Evolutionary conservation across 1,140 invertebrate genomes (phyloP), one percentile per base, ranked within the genome.

Genomic region (Sinonovacula constricta): DNA sequence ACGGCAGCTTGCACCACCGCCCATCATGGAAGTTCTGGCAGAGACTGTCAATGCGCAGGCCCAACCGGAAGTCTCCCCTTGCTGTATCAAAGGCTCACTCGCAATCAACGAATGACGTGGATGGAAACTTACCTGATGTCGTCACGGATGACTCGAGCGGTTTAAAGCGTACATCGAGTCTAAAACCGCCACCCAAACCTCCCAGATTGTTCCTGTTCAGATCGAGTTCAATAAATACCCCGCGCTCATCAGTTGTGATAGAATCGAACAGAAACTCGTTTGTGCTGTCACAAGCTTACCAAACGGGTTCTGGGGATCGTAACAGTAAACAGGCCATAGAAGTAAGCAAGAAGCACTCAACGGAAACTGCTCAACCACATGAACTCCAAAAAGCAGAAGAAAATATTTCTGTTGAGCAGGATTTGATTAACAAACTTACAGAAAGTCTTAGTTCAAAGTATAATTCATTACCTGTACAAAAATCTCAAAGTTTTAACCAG

Each of bases 141-240:
- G 74, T 87, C 7, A 84, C 85, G 51, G 76, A 66, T 30, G 71
- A 45, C 18, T 10, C 39, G 39, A n/a, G n/a, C 4, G 70, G 74
- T 12, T 66, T 84, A 14, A 60, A 74, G 33, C 57, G 85, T 15
- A 88, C 78, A 49, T 80, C 79, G 31, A 86, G 83, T 65, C 66
- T 85, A 56, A 86, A 84, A 72, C 85, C 88, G 3, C 88, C 88
- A 0, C 85, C 84, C 1, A 88, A 88, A 70, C 88, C 88, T 22
- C 88, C 88, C 0, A 51, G 88, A 18, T 62, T 86, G 2, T 87
- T 87, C 60, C 71, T 87, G 12, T 82, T 87, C 75, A 80, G 86
- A n/a, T 87, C 82, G n/a, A 82, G 80, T 14, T 84, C 82, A 5
- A 82, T 85, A n/a, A 83, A 82, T 62, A 83, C 81, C n/a, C 80